Evolutionary conservation across 2,888 invertebrate genomes (phyloP), one percentile per base, ranked within the genome.

Genomic region (Unio delphinus): DNA sequence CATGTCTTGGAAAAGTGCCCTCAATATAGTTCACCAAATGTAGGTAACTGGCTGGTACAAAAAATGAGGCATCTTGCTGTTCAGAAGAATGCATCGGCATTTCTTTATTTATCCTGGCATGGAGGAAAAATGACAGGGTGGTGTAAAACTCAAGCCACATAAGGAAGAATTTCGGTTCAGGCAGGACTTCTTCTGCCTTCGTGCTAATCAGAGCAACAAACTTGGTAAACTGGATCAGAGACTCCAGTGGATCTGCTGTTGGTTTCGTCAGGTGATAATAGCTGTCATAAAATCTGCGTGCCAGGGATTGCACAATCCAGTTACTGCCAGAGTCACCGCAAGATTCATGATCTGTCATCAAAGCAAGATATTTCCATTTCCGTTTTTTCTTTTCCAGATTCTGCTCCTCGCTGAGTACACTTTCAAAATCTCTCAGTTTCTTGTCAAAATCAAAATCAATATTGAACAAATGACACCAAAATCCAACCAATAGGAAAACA

Each of bases 81-180:
- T 61, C 69, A 30, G 68, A 28, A 6, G 45, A 58, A 55, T 70
- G 73, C 26, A 7, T 54, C 23, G n/a, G 34, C 34, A 34, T 34
- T 3, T 34, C 30, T 11, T 55, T 23, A 11, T 65, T 34, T 17
- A 76, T 26, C 70, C 79, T 81, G 4, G 80, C 79, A 26, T 75
- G 67, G 23, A 80, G 59, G 30, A 77, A 71, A 60, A 81, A 74
- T 5, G 79, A 76, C 17, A 82, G n/a, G 3, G 73, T 67, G n/a
- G 74, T 63, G 61, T 69, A 83, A 62, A 80, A 80, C 61, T 85
- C 85, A 23, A 80, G 59, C 85, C 85, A 85, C 65, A 83, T 74
- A 17, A 79, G 63, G 45, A 83, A 78, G 23, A 74, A 66, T 17
- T 72, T 65, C 20, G 79, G 34, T 20, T 78, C 72, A 8, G 84